A percentile compares a stretch with the other conserved stretches of the same genome.
phyloP scores from a whole-genome alignment of 2,888 invertebrate species.

The Oconnorella tubifera region DNA sequence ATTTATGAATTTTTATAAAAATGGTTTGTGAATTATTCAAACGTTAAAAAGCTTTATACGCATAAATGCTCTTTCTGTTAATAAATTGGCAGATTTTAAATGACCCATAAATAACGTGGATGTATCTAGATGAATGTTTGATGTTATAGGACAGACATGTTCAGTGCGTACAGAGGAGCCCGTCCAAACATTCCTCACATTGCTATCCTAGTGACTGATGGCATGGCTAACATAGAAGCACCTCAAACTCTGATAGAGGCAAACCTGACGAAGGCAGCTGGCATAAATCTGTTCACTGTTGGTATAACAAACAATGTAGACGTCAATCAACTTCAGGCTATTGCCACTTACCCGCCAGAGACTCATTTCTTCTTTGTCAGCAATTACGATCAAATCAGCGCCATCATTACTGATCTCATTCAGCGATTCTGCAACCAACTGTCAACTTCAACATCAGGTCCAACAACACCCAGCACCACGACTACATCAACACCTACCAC shows the following conservation, averaged over 20 bases:
- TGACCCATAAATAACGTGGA: too few relatives aligned
- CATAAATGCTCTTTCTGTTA: too few relatives aligned
- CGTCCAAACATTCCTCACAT: slow-evolving; percentile 20
- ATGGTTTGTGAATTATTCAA: too few relatives aligned
- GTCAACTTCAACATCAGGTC: slow-evolving; percentile 25
- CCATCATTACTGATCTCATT: slow-evolving; percentile 14
- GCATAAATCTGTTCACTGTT: slow-evolving; percentile 22
- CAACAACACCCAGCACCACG: slow-evolving; percentile 23
- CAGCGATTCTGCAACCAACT: slow-evolving; percentile 23
- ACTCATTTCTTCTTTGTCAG: slow-evolving; percentile 21
- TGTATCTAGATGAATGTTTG: too few relatives aligned
- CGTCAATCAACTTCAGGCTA: slow-evolving; percentile 12
- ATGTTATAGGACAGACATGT: slow-evolving; percentile 9
- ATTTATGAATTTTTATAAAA: too few relatives aligned
- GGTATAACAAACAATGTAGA: slow-evolving; percentile 25
- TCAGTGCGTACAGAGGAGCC: slow-evolving; percentile 8
- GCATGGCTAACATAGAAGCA: slow-evolving; percentile 19
- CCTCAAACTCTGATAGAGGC: slow-evolving; percentile 24
- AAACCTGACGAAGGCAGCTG: slow-evolving; percentile 10
- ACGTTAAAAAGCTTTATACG: too few relatives aligned
- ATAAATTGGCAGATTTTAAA: too few relatives aligned
- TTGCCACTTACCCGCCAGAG: slow-evolving; percentile 13
- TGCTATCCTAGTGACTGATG: slow-evolving; percentile 29
- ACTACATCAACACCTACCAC: slow-evolving; percentile 25
- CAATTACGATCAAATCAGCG: slow-evolving; percentile 15